These are phyloP conservation scores for Drosophila ustulata DNA, from an alignment of 2,888 invertebrate species.

Conservation along the genomic window DNA sequence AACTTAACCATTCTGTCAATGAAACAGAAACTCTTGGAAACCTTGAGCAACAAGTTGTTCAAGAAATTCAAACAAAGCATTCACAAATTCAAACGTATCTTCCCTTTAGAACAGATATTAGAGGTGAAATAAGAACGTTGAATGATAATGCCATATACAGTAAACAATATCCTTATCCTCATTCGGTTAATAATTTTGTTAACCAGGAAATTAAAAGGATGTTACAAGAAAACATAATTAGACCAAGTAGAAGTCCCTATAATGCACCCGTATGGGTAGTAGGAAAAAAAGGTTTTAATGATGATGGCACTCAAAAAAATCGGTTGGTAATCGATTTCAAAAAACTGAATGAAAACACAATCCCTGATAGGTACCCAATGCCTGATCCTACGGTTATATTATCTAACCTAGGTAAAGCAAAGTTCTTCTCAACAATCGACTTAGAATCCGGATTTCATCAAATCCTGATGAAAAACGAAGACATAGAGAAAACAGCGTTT, in stretches of 20 bases:
- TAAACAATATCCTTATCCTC: not conserved
- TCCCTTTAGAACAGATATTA: not conserved
- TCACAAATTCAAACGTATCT: not conserved
- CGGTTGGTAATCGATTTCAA: not conserved
- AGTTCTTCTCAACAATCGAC: not conserved
- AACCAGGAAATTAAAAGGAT: no score
- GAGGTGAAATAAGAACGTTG: not conserved
- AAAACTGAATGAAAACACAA: not conserved
- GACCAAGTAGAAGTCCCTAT: not conserved
- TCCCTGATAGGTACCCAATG: not conserved
- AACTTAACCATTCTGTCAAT: not conserved
- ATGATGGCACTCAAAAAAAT: not conserved
- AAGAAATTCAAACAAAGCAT: not conserved
- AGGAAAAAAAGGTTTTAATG: not conserved
- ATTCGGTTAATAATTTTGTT: no score
- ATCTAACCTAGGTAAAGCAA: not conserved
- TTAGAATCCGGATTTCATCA: not conserved
- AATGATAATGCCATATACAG: not conserved
- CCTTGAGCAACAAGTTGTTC: not conserved
- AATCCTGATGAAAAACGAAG: not conserved
- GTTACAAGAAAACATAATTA: not conserved
- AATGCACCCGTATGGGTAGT: not conserved
- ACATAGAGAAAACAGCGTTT: not conserved
- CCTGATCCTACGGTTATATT: not conserved
- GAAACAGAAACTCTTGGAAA: not conserved